Evolutionary conservation across 2,113 vertebrate species (phyloP), one percentile per base, ranked within the genome.

Genomic region (Kryptolebias marmoratus): DNA sequence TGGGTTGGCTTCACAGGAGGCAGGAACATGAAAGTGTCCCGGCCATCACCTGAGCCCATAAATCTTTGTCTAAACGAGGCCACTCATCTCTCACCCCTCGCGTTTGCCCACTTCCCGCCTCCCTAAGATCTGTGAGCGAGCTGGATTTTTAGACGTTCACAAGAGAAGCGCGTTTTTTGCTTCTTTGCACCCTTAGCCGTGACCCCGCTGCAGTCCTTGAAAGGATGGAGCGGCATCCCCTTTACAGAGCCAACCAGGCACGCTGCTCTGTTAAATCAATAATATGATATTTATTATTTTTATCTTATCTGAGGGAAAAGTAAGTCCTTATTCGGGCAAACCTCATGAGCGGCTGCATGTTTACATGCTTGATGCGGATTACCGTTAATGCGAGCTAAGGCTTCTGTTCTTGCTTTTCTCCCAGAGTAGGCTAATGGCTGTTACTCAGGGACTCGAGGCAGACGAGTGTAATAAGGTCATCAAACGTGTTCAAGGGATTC

Each of bases 11-110:
- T 69, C 77, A 76, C 74, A 56, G 74, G 81, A 89, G 76, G 79
- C 80, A 82, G 72, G 68, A 71, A 87, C 67, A 80, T 88, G 80
- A 90, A 89, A 84, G 83, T 88, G 83, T 85, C 84, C 53, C 54
- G 45, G 68, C 59, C 80, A 66, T 89, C 83, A 85, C 82, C 82
- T 68, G 62, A 74, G 77, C 75, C 74, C 86, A 82, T 91, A 88
- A 90, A 87, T 89, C 90, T 87, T 80, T 77, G 61, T 84, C 45
- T 79, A 73, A 88, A 87, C 54, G 64, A 75, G 79, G 85, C 74
- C 62, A 60, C 86, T 81, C 70, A 71, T 85, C 68, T 78, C 71
- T 80, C 3, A 32, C 49, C 70, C 59, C 39, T 56, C 49, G 52
- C 50, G 5, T 22, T 57, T 69, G 72, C 68, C 79, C 59, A 15